Evolutionary conservation across 2,797 vertebrate genomes (phyloP).

Genomic region (Hippopotamyrus pictus): DNA sequence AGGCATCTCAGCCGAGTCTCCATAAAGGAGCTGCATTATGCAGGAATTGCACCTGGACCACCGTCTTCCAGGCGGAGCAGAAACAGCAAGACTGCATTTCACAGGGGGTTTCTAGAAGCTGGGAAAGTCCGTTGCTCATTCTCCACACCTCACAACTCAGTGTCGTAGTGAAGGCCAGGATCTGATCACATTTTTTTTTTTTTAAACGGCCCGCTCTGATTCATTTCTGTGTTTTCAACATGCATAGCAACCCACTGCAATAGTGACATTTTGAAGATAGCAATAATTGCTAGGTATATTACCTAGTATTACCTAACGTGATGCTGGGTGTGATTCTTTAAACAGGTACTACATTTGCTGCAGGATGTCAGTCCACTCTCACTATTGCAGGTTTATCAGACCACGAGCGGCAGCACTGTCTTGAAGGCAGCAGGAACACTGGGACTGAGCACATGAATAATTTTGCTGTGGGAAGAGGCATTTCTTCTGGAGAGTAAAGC

Average conservation of each 20-base stretch:
- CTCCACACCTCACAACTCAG: background rate
- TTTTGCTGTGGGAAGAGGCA: background rate
- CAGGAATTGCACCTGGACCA: background rate
- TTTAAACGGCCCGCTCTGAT: background rate
- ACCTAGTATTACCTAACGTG: background rate
- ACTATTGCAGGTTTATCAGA: background rate
- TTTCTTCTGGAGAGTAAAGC: background rate
- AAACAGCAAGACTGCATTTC: background rate
- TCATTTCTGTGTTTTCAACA: background rate
- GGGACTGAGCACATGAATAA: background rate
- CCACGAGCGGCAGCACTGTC: background rate
- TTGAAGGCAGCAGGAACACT: background rate
- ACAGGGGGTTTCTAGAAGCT: background rate
- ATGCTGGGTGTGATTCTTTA: background rate
- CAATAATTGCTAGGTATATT: background rate
- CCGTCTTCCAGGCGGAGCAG: background rate
- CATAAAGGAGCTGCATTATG: background rate
- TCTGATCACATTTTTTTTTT: background rate
- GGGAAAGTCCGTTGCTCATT: background rate
- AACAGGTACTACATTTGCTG: background rate
- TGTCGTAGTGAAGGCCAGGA: background rate
- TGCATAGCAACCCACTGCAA: background rate
- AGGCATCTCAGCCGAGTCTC: background rate
- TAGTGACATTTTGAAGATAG: background rate
- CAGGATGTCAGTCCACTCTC: background rate